Evolutionary conservation across 2,888 invertebrate species (phyloP).

Genomic region (Heteromurus nitidus): DNA sequence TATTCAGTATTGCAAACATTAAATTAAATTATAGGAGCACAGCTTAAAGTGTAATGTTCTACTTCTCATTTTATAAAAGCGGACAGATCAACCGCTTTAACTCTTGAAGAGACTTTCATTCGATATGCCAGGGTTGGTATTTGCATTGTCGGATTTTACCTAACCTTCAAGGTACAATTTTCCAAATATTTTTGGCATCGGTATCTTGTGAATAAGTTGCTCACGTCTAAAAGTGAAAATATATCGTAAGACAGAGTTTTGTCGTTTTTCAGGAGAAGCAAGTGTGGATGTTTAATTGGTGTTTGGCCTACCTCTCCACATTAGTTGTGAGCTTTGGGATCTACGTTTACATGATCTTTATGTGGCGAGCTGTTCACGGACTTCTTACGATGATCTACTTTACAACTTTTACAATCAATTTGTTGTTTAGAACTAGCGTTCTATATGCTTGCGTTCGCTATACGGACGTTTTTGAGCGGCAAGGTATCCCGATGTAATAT

Average conservation of each 20-base stretch:
- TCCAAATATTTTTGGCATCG: no score
- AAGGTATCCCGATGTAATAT: conserved; percentile 61
- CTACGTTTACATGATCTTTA: conserved; percentile 63
- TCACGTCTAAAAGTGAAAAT: no score
- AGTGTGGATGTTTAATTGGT: conserved; percentile 67
- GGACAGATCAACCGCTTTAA: conserved; percentile 41
- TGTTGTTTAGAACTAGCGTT: conserved; percentile 61
- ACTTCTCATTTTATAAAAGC: conserved; percentile 24
- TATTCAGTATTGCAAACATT: background rate
- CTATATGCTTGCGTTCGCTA: conserved; percentile 62
- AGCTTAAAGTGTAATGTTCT: background rate
- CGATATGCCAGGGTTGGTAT: conserved; percentile 57
- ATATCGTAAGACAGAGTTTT: no score
- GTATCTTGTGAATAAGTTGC: no score
- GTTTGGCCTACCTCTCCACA: conserved; percentile 52
- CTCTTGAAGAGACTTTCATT: conserved; percentile 62
- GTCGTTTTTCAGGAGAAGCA: conserved; percentile 59
- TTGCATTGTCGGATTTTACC: conserved; percentile 57
- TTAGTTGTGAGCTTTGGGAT: conserved; percentile 53
- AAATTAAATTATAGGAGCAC: conserved; percentile 2
- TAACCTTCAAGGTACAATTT: conserved; percentile 57
- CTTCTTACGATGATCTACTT: conserved; percentile 63
- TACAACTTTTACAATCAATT: conserved; percentile 49
- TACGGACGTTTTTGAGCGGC: conserved; percentile 61
- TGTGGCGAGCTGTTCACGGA: conserved; percentile 65